phyloP scores from a whole-genome alignment of 2,797 vertebrate species.

The Dendrocincla fuliginosa region DNA sequence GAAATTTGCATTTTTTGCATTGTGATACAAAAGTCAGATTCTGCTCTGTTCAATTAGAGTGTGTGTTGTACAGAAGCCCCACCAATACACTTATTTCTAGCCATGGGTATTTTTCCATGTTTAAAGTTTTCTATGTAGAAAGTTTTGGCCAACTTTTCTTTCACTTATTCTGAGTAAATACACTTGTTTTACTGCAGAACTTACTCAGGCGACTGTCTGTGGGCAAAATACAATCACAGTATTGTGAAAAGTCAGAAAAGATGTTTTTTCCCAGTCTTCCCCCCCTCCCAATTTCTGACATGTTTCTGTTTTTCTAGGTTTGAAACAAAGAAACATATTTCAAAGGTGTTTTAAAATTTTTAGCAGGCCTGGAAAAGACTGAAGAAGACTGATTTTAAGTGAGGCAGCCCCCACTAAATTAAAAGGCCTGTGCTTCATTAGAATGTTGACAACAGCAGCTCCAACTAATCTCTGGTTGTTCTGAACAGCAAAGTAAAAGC shows the following conservation, averaged over 20 bases:
- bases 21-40: not conserved
- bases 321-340: not conserved
- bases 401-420: not conserved
- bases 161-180: not conserved
- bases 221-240: not conserved
- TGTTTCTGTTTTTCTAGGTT: not conserved
- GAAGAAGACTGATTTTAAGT: not conserved
- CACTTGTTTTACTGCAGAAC: not conserved
- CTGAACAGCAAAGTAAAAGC: not conserved
- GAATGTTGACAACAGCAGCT: not conserved
- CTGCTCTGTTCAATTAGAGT: not conserved
- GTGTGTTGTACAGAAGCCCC: not conserved
- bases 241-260: not conserved
- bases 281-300: not conserved
- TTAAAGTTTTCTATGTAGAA: not conserved
- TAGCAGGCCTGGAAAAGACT: not conserved
- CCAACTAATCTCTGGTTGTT: not conserved
- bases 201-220: not conserved
- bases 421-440: not conserved
- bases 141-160: not conserved
- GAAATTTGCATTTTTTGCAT: constrained; percentile 7
- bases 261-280: not conserved
- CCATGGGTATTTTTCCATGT: not conserved
- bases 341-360: not conserved
- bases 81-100: not conserved